These are phyloP conservation scores for Ophion ventricosus DNA, from an alignment of 2,888 invertebrate species.

Conservation along the genomic window DNA sequence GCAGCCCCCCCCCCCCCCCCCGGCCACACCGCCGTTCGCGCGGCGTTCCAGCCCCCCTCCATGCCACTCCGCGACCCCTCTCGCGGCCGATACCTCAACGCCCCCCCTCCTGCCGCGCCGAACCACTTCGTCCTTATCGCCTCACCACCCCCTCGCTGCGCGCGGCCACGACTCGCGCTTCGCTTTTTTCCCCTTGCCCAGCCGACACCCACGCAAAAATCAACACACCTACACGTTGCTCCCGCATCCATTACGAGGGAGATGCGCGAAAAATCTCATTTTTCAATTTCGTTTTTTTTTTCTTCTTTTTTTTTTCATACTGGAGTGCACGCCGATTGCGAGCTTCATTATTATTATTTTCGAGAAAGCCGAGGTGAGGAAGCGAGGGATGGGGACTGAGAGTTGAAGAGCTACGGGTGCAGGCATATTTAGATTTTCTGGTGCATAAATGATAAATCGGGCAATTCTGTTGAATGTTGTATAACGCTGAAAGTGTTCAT, in stretches of 20 bases:
- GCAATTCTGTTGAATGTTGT: neutral
- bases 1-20: slow-evolving; percentile 24
- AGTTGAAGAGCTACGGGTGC: neutral
- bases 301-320: neutral
- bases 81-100: slow-evolving; percentile 47
- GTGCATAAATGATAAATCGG: neutral
- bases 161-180: slow-evolving; percentile 25
- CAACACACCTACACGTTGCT: slow-evolving; percentile 18
- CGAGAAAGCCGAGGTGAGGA: neutral
- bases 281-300: neutral
- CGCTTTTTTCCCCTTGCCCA: slow-evolving; percentile 9
- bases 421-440: neutral
- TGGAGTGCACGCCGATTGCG: neutral
- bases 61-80: slow-evolving; percentile 51
- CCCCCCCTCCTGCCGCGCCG: slow-evolving; percentile 65
- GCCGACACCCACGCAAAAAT: slow-evolving; percentile 38
- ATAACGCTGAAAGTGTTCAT: neutral
- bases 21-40: neutral
- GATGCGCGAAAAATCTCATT: neutral
- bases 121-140: slow-evolving; percentile 31
- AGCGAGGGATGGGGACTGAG: neutral
- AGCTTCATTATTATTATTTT: neutral
- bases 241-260: neutral
- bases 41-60: slow-evolving; percentile 39
- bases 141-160: slow-evolving; percentile 29